Base-by-base conservation (phyloP, 2,797 vertebrate genomes). In the Molothrus ater region DNA sequence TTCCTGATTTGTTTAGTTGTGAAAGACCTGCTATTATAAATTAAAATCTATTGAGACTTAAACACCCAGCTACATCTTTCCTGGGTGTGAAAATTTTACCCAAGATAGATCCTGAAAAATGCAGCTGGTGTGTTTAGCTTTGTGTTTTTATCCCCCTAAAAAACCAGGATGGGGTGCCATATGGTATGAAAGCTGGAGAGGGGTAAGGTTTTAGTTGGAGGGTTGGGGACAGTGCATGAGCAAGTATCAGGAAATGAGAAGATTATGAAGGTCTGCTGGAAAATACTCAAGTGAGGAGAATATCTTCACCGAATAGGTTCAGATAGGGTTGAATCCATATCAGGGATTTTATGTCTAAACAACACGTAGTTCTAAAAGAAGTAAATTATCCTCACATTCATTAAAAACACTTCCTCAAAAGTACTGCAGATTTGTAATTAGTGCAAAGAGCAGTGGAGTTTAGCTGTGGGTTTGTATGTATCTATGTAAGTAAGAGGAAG, bases 191-290 rank as follows among this genome's bases (percentile, higher is more conserved):
- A 57, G 16, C 20, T 72, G 53, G 45, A 82, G 25, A 71, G 19
- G 19, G 14, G 11, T 19, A 38, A 61, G 10, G 10, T 57, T 95
- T 87, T 85, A 64, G 8, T 57, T 74, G 53, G 65, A 87, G 63
- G 18, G 34, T 0, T 3, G 13, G 9, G 10, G 47, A 36, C 0
- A 0, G 53, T 80, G 32, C 19, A n/a, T 42, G 26, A 83, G 21
- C 5, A 4, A 40, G 59, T 88, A 32, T 24, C 7, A 50, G 22
- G 34, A 68, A 71, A 20, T 59, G 70, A 50, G 42, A 71, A 29
- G 64, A 80, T 80, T 32, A 42, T 40, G 32, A 90, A 65, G 13
- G 20, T 71, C 83, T 56, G 4, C 54, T 54, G 45, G 25, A 84
- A 92, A 86, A 86, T 25, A 65, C 18, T 65, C 28, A 56, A 48